Conservation (phyloP, 2,113 vertebrate genomes). For the Chlamydotis undulata region DNA sequence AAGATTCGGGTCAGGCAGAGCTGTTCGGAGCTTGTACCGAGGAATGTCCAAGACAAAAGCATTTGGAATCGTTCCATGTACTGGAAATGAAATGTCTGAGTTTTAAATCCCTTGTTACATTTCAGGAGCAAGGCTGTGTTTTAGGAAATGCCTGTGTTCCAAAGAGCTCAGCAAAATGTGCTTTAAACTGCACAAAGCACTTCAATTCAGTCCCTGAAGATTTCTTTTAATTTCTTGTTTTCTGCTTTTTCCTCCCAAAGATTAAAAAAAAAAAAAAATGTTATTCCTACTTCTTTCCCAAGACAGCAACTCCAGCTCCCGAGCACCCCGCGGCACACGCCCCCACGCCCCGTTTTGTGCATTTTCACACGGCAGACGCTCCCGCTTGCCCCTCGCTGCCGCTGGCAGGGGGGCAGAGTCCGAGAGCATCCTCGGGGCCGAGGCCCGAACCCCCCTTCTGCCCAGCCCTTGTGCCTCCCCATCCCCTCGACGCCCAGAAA, state of each 20-base stretch:
- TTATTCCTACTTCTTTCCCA: not conserved
- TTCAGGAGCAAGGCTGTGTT: not conserved
- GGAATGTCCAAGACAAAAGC: not conserved
- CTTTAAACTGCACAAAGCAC: not conserved
- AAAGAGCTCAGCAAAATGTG: not conserved
- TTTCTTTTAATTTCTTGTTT: not conserved
- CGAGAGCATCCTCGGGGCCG: not conserved
- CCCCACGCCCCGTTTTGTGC: accelerated
- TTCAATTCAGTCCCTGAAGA: not conserved
- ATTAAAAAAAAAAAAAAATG: not conserved
- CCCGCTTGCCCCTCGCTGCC: accelerated
- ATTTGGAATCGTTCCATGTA: not conserved
- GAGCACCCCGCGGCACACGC: not conserved
- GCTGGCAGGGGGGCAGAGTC: not conserved
- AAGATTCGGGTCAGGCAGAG: not conserved
- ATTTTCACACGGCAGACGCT: accelerated
- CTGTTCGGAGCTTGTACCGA: not conserved
- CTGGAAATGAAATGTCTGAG: not conserved
- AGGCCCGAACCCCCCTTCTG: not conserved
- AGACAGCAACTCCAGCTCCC: not conserved
- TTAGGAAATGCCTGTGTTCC: not conserved
- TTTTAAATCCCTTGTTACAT: not conserved
- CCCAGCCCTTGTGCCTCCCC: not conserved
- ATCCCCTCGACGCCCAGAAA: not conserved
- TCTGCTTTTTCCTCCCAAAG: not conserved